Evolutionary conservation across 2,888 invertebrate genomes (phyloP).

Genomic region (Junonia oenone): DNA sequence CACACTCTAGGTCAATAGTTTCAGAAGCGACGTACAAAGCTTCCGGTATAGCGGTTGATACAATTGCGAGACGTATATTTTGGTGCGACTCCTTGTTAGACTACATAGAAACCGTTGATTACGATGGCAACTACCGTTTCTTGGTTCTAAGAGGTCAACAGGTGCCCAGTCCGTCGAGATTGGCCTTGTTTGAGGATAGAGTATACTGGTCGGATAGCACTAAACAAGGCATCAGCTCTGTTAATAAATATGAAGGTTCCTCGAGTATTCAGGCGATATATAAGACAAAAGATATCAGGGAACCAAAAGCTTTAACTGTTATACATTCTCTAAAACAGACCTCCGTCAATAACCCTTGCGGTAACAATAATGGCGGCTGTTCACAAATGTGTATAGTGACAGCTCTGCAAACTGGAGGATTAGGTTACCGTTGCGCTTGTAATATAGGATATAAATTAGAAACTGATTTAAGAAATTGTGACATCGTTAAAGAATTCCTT

Average conservation of each 20-base stretch:
- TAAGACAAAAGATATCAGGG: slow-evolving; percentile 88
- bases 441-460: slow-evolving; percentile 90
- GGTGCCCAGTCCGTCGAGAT: slow-evolving; percentile 90
- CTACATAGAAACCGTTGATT: slow-evolving; percentile 97
- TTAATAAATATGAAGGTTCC: slow-evolving; percentile 90
- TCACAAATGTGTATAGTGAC: slow-evolving; percentile 97
- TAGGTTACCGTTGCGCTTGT: slow-evolving; percentile 95
- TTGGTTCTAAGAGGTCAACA: slow-evolving; percentile 89
- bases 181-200: slow-evolving; percentile 91
- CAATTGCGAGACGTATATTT: slow-evolving; percentile 92
- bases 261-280: slow-evolving; percentile 89
- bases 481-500: slow-evolving; percentile 90
- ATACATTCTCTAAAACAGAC: slow-evolving; percentile 89
- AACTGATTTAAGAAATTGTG: slow-evolving; percentile 87
- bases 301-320: slow-evolving; percentile 91
- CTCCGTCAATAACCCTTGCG: slow-evolving; percentile 89
- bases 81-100: slow-evolving; percentile 98
- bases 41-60: slow-evolving; percentile 93
- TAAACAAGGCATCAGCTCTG: slow-evolving; percentile 92
- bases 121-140: slow-evolving; percentile 90
- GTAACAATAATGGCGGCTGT: slow-evolving; percentile 92
- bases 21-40: slow-evolving; percentile 96
- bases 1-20: slow-evolving; percentile 88
- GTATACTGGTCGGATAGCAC: slow-evolving; percentile 96
- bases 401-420: slow-evolving; percentile 83